phyloP scores from a whole-genome alignment of 2,113 vertebrate species.

The Columbina picui region DNA sequence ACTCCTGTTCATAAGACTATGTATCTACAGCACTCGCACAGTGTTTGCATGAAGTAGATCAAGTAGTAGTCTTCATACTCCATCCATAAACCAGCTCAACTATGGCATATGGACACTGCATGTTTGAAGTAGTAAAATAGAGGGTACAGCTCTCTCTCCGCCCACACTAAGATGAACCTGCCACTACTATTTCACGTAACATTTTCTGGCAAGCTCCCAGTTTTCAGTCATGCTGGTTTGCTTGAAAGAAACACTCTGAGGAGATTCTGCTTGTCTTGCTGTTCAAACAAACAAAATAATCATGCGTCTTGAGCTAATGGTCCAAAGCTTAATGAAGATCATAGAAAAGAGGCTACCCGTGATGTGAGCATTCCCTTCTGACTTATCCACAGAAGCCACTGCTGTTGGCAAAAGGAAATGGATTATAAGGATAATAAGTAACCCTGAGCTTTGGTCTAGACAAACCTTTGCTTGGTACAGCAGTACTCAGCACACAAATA shows the following conservation, averaged over 20 bases:
- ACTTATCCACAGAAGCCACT: conserved; percentile 34
- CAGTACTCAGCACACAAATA: neutral
- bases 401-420: conserved; percentile 44
- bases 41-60: neutral
- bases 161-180: conserved; percentile 62
- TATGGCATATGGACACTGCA: conserved; percentile 49
- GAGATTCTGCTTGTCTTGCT: conserved; percentile 51
- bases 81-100: conserved; percentile 34
- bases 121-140: conserved; percentile 50
- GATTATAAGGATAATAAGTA: conserved; percentile 19
- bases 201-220: conserved; percentile 66
- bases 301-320: conserved; percentile 50
- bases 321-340: conserved; percentile 62
- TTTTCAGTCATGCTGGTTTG: conserved; percentile 67
- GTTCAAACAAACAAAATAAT: conserved; percentile 60
- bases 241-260: conserved; percentile 63
- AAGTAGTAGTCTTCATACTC: conserved; percentile 11
- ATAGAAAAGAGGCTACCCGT: conserved; percentile 34
- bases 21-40: neutral
- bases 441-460: conserved; percentile 23
- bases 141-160: conserved; percentile 51
- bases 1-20: neutral
- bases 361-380: conserved; percentile 49
- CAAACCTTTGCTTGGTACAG: neutral
- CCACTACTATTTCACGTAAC: conserved; percentile 64